Conservation (phyloP, 2,797 vertebrate genomes). For the Zalophus californianus region DNA sequence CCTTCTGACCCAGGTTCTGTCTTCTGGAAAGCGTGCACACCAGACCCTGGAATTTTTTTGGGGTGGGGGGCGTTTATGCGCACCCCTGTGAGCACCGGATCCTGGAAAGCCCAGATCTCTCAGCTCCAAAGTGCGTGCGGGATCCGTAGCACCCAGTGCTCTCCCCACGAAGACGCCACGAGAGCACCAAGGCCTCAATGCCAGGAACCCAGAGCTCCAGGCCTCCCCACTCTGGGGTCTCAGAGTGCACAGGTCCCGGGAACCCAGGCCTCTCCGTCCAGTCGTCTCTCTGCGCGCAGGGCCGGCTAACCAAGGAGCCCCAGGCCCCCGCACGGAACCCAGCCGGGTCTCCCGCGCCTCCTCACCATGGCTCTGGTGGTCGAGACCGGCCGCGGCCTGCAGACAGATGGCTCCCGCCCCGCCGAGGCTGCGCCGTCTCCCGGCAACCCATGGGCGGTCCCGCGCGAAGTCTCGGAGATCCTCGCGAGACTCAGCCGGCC, state of each 20-base stretch:
- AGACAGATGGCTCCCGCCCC: accelerated
- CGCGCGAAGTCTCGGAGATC: neutral
- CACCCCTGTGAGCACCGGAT: neutral
- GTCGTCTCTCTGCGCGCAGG: neutral
- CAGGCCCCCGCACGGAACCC: no score
- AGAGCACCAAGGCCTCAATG: neutral
- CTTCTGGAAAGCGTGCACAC: neutral
- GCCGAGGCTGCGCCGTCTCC: constrained; percentile 69
- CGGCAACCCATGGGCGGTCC: constrained; percentile 73
- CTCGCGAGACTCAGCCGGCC: constrained; percentile 55
- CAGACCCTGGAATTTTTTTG: neutral
- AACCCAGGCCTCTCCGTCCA: neutral
- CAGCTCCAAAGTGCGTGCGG: neutral
- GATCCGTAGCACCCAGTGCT: neutral
- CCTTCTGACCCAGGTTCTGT: neutral
- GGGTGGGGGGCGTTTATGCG: accelerated
- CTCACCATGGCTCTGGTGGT: constrained; percentile 12
- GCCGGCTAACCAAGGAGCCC: accelerated
- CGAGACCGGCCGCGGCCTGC: accelerated
- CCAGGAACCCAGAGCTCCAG: neutral
- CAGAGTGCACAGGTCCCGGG: neutral
- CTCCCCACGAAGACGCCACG: accelerated
- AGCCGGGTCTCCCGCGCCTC: accelerated
- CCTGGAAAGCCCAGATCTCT: neutral
- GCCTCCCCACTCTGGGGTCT: neutral